A percentile compares a stretch with the other conserved stretches of the same genome.
Evolutionary conservation across 2,113 vertebrate species (phyloP).

Genomic region (Microcebus griseorufus): DNA sequence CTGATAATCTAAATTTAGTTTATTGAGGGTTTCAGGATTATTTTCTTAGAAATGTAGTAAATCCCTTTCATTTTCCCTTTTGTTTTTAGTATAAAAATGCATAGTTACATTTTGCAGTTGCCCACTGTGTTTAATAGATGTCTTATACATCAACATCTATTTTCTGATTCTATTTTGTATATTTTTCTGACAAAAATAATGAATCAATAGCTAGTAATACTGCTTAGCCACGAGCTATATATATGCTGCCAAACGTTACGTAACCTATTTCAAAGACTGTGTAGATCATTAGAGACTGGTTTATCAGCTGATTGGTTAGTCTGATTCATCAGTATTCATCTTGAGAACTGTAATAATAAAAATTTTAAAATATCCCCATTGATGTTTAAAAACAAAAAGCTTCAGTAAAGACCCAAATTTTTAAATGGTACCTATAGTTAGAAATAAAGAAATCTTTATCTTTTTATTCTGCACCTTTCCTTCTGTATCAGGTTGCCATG

Average conservation of each 20-base stretch:
- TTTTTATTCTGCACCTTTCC: constrained; percentile 46
- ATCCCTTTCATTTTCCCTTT: background rate
- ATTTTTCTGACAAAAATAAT: constrained; percentile 41
- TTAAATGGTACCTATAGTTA: constrained; percentile 5
- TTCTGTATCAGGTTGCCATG: constrained; percentile 51
- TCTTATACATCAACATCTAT: constrained; percentile 46
- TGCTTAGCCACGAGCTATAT: background rate
- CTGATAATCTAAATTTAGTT: constrained; percentile 21
- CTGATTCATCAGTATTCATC: background rate
- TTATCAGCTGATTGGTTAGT: constrained; percentile 4
- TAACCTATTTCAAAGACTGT: constrained; percentile 1
- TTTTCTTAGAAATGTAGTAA: constrained; percentile 22
- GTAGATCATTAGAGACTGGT: background rate
- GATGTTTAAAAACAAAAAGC: background rate
- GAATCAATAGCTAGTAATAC: background rate
- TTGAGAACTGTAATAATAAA: constrained; percentile 44
- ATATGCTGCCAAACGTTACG: background rate
- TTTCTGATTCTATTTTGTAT: constrained; percentile 45
- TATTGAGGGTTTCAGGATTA: background rate
- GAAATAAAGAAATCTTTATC: constrained; percentile 22
- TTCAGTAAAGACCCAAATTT: constrained; percentile 26
- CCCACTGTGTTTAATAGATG: constrained; percentile 39
- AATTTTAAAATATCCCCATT: background rate
- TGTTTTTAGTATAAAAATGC: constrained; percentile 38
- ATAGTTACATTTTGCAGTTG: background rate